Evolutionary conservation across 2,797 vertebrate species (phyloP).

Genomic region (Basileuterus tristriatus): DNA sequence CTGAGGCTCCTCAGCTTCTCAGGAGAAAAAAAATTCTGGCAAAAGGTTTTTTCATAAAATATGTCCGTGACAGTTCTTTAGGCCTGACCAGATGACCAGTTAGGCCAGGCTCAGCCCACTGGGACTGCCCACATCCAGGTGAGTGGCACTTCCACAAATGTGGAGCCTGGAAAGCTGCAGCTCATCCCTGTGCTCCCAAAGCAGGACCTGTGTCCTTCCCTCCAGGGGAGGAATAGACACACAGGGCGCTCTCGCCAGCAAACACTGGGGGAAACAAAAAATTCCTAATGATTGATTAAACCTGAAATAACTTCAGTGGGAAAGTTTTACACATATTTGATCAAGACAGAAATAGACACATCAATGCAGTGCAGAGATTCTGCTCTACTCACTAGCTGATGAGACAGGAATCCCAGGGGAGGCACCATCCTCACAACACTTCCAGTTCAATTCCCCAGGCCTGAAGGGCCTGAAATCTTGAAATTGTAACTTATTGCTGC

Average conservation of each 20-base stretch:
- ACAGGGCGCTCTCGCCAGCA: background rate
- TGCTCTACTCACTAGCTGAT: background rate
- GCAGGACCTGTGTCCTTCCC: background rate
- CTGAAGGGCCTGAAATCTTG: background rate
- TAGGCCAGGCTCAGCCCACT: background rate
- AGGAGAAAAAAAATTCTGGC: no score
- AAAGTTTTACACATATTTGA: background rate
- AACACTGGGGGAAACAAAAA: background rate
- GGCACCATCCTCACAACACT: background rate
- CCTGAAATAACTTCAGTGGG: background rate
- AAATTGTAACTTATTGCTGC: background rate
- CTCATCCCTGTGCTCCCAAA: background rate
- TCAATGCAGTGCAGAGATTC: background rate
- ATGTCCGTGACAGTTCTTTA: no score
- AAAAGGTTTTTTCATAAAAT: no score
- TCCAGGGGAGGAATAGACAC: background rate
- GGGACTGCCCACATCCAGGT: background rate
- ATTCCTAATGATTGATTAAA: background rate
- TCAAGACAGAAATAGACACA: background rate
- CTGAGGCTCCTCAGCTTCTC: no score
- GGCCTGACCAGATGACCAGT: background rate
- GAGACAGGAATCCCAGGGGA: background rate
- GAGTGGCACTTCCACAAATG: rapidly evolving
- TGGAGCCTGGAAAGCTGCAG: background rate
- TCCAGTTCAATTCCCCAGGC: background rate